Conservation (phyloP, 64 coral and sea anemone species). For the Montipora efflorescens region DNA sequence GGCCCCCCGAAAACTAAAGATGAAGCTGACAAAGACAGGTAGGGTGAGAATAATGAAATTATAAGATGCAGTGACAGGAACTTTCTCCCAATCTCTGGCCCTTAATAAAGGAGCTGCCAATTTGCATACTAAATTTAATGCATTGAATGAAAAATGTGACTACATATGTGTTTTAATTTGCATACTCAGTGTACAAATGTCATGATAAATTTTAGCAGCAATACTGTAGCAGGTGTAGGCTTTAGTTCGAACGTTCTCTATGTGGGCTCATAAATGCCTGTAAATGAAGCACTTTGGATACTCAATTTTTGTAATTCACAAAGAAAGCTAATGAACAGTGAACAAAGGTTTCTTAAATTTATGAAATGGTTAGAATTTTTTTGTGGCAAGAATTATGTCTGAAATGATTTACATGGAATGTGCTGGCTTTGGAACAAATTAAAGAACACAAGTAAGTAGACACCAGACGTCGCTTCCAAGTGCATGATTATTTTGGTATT, state of each 20-base stretch:
- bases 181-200: background rate
- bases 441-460: constrained; percentile 20
- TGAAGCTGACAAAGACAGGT: constrained; percentile 95
- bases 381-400: background rate
- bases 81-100: too few species aligned
- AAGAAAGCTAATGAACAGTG: background rate
- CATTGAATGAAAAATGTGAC: background rate
- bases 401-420: background rate
- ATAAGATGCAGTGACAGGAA: too few species aligned
- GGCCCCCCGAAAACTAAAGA: constrained; percentile 81
- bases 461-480: background rate
- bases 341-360: background rate
- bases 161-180: background rate
- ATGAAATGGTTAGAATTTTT: background rate
- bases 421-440: constrained; percentile 15
- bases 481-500: background rate
- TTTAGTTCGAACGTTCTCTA: background rate
- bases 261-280: too few species aligned
- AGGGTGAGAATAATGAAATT: background rate
- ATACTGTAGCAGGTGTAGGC: background rate
- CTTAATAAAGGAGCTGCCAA: background rate
- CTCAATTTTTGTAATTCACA: background rate
- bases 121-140: constrained; percentile 16
- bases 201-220: background rate
- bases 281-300: too few species aligned